phyloP scores from a whole-genome alignment of 35 echinoderm and acorn worm genomes.

The Apostichopus parvimensis region DNA sequence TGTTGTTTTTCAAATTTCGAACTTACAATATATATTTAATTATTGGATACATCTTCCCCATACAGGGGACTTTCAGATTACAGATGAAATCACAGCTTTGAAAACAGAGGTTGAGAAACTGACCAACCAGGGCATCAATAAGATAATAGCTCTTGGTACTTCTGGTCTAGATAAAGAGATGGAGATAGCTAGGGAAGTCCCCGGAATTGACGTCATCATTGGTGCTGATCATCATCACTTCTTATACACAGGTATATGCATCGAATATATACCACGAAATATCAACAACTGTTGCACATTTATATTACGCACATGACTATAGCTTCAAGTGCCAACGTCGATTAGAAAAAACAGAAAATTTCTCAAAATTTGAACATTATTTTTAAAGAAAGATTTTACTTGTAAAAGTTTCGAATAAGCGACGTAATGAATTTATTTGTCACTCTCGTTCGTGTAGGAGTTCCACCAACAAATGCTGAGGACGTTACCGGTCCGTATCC shows the following conservation, averaged over 20 bases:
- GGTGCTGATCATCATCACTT: constrained; percentile 46
- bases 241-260: constrained; percentile 47
- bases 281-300: too few species aligned
- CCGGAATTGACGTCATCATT: constrained; percentile 56
- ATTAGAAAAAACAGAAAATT: too few species aligned
- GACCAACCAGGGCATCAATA: constrained; percentile 37
- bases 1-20: too few species aligned
- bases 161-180: constrained; percentile 50
- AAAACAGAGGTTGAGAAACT: constrained; percentile 47
- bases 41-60: too few species aligned
- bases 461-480: not conserved
- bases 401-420: too few species aligned
- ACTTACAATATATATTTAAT: not conserved
- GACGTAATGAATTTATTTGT: too few species aligned
- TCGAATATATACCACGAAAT: too few species aligned
- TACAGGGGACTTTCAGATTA: constrained; percentile 4
- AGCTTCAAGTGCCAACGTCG: too few species aligned
- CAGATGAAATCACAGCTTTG: constrained; percentile 31
- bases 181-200: constrained; percentile 43
- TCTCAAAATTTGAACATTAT: too few species aligned
- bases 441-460: not conserved
- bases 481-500: constrained; percentile 72
- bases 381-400: too few species aligned
- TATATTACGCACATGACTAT: too few species aligned
- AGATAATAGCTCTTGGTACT: constrained; percentile 59